Conservation (phyloP, 2,888 invertebrate genomes). For the Eledona agricola region DNA sequence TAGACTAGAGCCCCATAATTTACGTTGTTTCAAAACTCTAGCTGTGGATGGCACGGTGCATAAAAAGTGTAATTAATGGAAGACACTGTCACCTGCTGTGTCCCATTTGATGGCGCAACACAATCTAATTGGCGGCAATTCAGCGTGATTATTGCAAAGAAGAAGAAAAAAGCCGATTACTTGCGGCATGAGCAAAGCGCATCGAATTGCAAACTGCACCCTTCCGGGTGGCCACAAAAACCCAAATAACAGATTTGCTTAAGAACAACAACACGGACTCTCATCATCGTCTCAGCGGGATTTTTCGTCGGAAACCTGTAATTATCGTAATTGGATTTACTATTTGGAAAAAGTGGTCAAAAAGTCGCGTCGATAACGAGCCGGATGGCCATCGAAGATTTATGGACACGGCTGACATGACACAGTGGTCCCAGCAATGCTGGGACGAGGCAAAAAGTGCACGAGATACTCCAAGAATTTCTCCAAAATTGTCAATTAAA, state of each 20-base stretch:
- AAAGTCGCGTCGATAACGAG: slow-evolving; percentile 19
- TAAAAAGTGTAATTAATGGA: too few species aligned
- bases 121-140: too few species aligned
- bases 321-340: slow-evolving; percentile 20
- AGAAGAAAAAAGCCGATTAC: too few species aligned
- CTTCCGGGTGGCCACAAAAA: slow-evolving; percentile 19
- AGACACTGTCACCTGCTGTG: too few species aligned
- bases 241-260: slow-evolving; percentile 16
- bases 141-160: too few species aligned
- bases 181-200: too few species aligned
- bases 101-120: too few species aligned
- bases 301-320: slow-evolving; percentile 17
- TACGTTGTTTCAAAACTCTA: too few species aligned
- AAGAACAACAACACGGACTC: too few species aligned
- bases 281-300: slow-evolving; percentile 1
- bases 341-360: slow-evolving; percentile 19
- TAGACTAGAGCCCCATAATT: too few species aligned
- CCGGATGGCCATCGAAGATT: slow-evolving; percentile 22
- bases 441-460: slow-evolving; percentile 6
- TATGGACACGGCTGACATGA: slow-evolving; percentile 24
- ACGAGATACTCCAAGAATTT: slow-evolving; percentile 1
- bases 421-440: slow-evolving; percentile 22
- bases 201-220: too few species aligned
- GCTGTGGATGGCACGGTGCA: too few species aligned
- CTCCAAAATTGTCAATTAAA: not conserved